Evolutionary conservation across 2,888 invertebrate species (phyloP).

Genomic region (Sylvicola cinctus): DNA sequence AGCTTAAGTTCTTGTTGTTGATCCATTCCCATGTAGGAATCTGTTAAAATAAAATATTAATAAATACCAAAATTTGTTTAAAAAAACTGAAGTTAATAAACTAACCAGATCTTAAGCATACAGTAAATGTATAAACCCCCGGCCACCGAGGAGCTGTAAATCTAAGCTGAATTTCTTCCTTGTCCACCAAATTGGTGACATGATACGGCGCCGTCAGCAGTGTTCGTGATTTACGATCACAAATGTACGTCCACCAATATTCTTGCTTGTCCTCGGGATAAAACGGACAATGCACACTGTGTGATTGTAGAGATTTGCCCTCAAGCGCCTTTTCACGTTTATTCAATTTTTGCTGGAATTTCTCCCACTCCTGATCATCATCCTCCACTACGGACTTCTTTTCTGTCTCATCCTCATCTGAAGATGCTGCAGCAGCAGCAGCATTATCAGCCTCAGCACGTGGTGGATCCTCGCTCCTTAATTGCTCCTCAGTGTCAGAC

Average conservation of each 20-base stretch:
- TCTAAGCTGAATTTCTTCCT: constrained; percentile 83
- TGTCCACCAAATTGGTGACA: constrained; percentile 74
- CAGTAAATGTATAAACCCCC: constrained; percentile 78
- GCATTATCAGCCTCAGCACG: no score
- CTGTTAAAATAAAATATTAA: constrained; percentile 21
- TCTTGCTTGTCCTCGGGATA: constrained; percentile 94
- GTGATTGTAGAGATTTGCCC: constrained; percentile 83
- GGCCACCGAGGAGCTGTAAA: constrained; percentile 93
- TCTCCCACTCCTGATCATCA: constrained; percentile 84
- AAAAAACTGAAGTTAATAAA: constrained; percentile 1
- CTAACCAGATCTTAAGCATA: constrained; percentile 65
- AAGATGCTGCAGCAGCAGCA: constrained; percentile 14
- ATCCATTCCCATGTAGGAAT: constrained; percentile 95
- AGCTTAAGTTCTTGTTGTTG: constrained; percentile 88
- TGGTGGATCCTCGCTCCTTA: no score
- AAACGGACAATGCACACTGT: constrained; percentile 91
- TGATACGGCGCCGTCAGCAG: constrained; percentile 84
- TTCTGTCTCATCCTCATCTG: constrained; percentile 37
- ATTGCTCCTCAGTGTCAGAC: constrained; percentile 31
- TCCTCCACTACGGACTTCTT: constrained; percentile 37
- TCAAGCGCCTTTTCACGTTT: constrained; percentile 70
- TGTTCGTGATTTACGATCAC: constrained; percentile 81
- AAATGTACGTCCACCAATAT: constrained; percentile 99
- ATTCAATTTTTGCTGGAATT: constrained; percentile 67
- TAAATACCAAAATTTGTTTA: background rate